These are phyloP conservation scores for Mimumesa dahlbomi DNA, from an alignment of 2,888 invertebrate species.

Conservation along the genomic window DNA sequence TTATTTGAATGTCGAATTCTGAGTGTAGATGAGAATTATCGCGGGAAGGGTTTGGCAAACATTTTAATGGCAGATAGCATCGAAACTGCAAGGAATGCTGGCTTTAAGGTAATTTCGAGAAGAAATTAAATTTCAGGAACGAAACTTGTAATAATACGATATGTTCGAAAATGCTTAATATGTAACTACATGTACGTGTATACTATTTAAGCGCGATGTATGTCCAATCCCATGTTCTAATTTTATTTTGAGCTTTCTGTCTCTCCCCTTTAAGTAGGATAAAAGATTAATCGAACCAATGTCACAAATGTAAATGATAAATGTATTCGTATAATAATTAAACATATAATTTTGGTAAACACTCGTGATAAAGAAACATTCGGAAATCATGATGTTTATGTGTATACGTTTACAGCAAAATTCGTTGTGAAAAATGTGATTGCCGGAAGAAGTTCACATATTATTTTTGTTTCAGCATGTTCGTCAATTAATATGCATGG, in stretches of 20 bases:
- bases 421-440: neutral
- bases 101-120: constrained; percentile 84
- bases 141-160: neutral
- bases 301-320: no score
- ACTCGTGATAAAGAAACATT: no score
- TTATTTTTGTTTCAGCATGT: constrained; percentile 75
- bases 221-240: no score
- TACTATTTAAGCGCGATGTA: no score
- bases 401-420: constrained; percentile 13
- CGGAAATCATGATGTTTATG: constrained; percentile 5
- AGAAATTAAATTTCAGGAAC: no score
- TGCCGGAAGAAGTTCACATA: constrained; percentile 21
- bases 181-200: no score
- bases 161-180: neutral
- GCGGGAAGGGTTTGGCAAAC: constrained; percentile 89
- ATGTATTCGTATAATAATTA: no score
- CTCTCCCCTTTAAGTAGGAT: no score
- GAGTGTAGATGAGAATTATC: constrained; percentile 86
- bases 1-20: constrained; percentile 91
- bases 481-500: constrained; percentile 72
- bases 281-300: no score
- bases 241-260: no score
- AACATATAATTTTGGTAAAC: no score
- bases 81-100: constrained; percentile 84
- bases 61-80: constrained; percentile 86